Evolutionary conservation across 2,797 vertebrate genomes (phyloP), one percentile per base, ranked within the genome.

Genomic region (Xenentodon cancila): DNA sequence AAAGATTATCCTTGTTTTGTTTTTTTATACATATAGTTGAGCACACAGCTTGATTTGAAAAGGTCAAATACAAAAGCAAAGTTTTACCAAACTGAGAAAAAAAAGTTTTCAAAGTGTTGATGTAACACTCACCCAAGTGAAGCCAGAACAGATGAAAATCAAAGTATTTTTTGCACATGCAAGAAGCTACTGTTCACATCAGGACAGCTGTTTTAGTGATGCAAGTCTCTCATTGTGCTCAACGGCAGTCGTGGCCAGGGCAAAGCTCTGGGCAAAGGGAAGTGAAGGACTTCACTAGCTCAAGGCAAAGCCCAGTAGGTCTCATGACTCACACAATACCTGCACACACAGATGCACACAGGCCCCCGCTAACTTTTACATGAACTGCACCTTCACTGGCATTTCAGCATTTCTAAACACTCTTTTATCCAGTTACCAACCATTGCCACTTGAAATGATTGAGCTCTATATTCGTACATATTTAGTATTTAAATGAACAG

Each of bases 141-240:
- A 15, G 51, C 50, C 49, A 77, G 72, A 59, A 65, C 67, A n/a
- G 17, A n/a, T 9, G 11, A 4, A 19, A 73, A 85, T 85, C 57
- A 77, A 86, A 85, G 75, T 53, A 25, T 40, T 15, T 67, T 68
- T 7, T 88, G 89, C 90, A 60, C 88, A 90, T 91, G 92, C 88
- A 94, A 93, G 92, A 93, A 92, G 90, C 91, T 88, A 88, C 94
- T 94, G 95, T 95, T 96, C 94, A 94, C 94, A 90, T 90, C 92
- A 92, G 94, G 95, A 92, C 73, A 88, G 90, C 90, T 93, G 93
- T 92, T 93, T 94, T 83, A 89, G 91, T 91, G 92, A 92, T 92
- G 93, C 94, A 92, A 90, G 92, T 92, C 89, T 77, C 69, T 69
- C 53, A 73, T 75, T 76, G 53, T 80, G 71, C 77, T 68, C 75